Evolutionary conservation across 1,140 invertebrate species (phyloP).

Genomic region (Ceratina japonica): DNA sequence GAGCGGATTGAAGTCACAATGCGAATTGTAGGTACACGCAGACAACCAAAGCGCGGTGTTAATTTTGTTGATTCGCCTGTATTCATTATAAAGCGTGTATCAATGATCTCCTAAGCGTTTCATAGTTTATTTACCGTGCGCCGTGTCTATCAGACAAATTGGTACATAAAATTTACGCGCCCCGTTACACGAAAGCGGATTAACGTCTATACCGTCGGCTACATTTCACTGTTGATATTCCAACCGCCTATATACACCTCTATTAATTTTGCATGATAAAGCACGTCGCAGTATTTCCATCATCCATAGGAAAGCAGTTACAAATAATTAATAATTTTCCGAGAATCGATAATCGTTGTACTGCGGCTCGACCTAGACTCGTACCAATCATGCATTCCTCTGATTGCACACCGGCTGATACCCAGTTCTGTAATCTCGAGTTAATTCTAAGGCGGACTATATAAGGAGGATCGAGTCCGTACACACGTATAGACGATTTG

Average conservation of each 20-base stretch:
- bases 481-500: no score
- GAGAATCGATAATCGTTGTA: constrained; percentile 2
- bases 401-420: not conserved
- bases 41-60: constrained; percentile 9
- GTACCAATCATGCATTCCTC: constrained; percentile 25
- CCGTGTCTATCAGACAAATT: not conserved
- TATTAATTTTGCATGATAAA: no score
- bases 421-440: constrained; percentile 18
- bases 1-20: constrained; percentile 5
- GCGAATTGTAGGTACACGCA: not conserved
- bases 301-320: not conserved
- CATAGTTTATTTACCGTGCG: constrained; percentile 2
- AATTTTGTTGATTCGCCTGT: constrained; percentile 26
- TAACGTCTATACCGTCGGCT: not conserved
- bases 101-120: constrained; percentile 3
- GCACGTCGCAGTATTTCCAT: not conserved
- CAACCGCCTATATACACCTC: no score
- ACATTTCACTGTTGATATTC: not conserved
- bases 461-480: constrained; percentile 3
- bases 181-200: not conserved
- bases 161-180: constrained; percentile 1
- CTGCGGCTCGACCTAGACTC: not conserved
- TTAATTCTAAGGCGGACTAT: constrained; percentile 14
- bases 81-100: not conserved
- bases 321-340: constrained; percentile 34